Evolutionary conservation across 2,888 invertebrate species (phyloP), one percentile per base, ranked within the genome.

Genomic region (Hoplodrina ambigua): DNA sequence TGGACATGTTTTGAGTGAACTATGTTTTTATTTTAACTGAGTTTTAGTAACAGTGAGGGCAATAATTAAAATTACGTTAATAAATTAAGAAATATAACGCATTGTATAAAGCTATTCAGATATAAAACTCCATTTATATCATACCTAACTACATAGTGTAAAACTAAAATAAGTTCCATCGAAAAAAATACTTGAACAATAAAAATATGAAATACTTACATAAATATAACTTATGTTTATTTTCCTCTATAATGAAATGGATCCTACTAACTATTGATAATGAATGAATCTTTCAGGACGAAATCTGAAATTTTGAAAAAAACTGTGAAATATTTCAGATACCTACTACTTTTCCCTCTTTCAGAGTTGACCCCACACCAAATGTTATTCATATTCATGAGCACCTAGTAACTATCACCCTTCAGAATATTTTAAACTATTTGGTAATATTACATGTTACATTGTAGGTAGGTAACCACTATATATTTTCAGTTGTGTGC

Each of bases 1-100:
- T 60, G 37, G 30, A 56, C 52, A 57, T 64, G 11, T 33, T 83
- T 70, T 67, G 10, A 59, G 63, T 83, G 69, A 50, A 71, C 54
- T 60, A 44, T 63, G 52, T 76, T 77, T 64, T 49, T 46, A 55
- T 49, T 54, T 50, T 41, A 50, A 54, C 25, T 25, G 67, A 60
- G 69, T 61, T 62, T 53, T 62, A 56, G 17, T 46, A 20, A 30
- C 59, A 54, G 25, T 71, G 60, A 55, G 17, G 75, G 69, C 70
- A 56, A 64, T 59, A 54, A 69, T 63, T n/a, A 61, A 13, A 37
- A 56, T 15, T 63, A 52, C 78, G 13, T 15, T 8, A 37, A 37
- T 37, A 8, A 37, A 7, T 61, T 55, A 59, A 57, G 19, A 60
- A 46, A 41, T 56, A n/a, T 56, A 15, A 41, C 33, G 19, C 17